Evolutionary conservation across 1,140 invertebrate genomes (phyloP), one percentile per base, ranked within the genome.

Genomic region (Eriocheir sinensis): DNA sequence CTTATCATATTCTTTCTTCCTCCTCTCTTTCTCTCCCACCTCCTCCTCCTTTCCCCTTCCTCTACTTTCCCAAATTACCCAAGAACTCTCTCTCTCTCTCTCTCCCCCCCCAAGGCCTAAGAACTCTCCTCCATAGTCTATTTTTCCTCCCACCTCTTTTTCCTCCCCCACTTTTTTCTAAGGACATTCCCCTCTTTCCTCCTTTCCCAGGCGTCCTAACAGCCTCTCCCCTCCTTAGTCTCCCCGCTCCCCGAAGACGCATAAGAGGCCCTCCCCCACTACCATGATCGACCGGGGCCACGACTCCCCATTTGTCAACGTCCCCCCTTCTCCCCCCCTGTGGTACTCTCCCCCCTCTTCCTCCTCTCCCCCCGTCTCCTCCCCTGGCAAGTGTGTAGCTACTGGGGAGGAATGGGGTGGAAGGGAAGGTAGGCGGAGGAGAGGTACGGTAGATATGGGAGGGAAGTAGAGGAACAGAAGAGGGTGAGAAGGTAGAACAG

Each of bases 51-150:
- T 34, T 34, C 83, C 17, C 83, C 2, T 34, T 34, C 60, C n/a
- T n/a, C 60, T 72, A 72, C 60, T 72, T n/a, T 72, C 60, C 60
- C 60, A 15, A 72, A n/a, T 72, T 72, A n/a, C n/a, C n/a, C n/a
- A n/a, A n/a, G n/a, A n/a, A n/a, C n/a, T n/a, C n/a, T n/a, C n/a
- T n/a, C n/a, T n/a, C n/a, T n/a, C n/a, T n/a, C n/a, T n/a, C n/a
- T n/a, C n/a, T n/a, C n/a, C n/a, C n/a, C n/a, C n/a, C n/a, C n/a
- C n/a, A n/a, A n/a, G n/a, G n/a, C n/a, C n/a, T n/a, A n/a, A n/a
- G n/a, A n/a, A n/a, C n/a, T n/a, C n/a, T n/a, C n/a, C n/a, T n/a
- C n/a, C n/a, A n/a, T n/a, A n/a, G n/a, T n/a, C n/a, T n/a, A n/a
- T n/a, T n/a, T n/a, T n/a, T n/a, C n/a, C n/a, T n/a, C n/a, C n/a